Percentiles rank a stretch among this genome's conserved stretches.
These are phyloP conservation scores for Spinus olivaceus DNA, from an alignment of 2,797 vertebrate species.

Conservation along the genomic window DNA sequence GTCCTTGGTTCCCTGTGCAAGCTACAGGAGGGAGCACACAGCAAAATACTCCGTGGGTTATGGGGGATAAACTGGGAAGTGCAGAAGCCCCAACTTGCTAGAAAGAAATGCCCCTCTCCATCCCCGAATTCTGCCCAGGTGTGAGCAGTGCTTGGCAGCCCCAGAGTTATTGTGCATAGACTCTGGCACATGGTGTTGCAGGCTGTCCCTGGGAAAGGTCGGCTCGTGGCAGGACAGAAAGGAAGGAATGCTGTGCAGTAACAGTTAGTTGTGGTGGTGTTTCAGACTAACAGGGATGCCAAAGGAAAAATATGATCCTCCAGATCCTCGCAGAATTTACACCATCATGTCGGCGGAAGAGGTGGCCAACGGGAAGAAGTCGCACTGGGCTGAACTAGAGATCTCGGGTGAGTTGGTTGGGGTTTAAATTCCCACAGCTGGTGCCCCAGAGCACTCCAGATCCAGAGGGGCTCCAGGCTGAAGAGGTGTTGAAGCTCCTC, in stretches of 20 bases:
- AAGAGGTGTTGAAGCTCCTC: neutral
- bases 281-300: constrained; percentile 98
- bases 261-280: neutral
- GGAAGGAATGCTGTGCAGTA: neutral
- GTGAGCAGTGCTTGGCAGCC: neutral
- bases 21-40: neutral
- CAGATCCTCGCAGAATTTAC: constrained; percentile 97
- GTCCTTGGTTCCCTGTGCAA: neutral
- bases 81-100: neutral
- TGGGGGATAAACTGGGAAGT: neutral
- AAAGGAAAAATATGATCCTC: constrained; percentile 99
- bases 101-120: neutral
- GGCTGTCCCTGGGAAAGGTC: neutral
- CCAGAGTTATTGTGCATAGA: accelerated
- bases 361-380: constrained; percentile 94
- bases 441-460: neutral
- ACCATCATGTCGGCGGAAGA: constrained; percentile 99
- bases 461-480: neutral
- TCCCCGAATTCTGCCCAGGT: neutral
- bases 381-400: constrained; percentile 95
- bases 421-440: neutral
- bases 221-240: neutral
- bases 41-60: accelerated
- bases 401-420: constrained; percentile 83
- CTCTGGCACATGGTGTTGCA: accelerated